Evolutionary conservation across 2,888 invertebrate genomes (phyloP).

Genomic region (Trisateles emortualis): DNA sequence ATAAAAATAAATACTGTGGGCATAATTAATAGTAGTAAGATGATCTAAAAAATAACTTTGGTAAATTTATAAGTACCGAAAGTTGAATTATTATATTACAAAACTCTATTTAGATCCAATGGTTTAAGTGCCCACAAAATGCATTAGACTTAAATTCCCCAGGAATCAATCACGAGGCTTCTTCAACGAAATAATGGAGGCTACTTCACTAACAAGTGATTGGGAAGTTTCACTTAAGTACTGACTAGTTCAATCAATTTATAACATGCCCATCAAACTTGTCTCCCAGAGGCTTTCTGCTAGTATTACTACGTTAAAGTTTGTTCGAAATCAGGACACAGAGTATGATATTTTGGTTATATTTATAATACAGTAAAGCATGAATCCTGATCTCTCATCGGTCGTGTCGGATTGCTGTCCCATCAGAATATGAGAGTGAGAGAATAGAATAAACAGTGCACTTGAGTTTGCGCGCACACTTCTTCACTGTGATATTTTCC

Average conservation of each 20-base stretch:
- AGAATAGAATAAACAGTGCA: too few species aligned
- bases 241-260: conserved; percentile 30
- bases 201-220: conserved; percentile 8
- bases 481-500: too few species aligned
- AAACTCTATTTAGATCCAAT: not conserved
- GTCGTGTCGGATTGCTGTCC: too few species aligned
- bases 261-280: conserved; percentile 11
- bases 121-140: not conserved
- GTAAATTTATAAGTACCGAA: too few species aligned
- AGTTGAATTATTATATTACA: not conserved
- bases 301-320: not conserved
- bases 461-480: too few species aligned
- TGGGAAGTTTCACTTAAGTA: conserved; percentile 15
- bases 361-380: too few species aligned
- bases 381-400: too few species aligned
- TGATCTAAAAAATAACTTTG: too few species aligned
- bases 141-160: not conserved
- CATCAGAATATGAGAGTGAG: too few species aligned
- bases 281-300: conserved; percentile 13
- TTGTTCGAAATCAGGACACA: not conserved
- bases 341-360: too few species aligned
- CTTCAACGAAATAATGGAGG: conserved; percentile 2
- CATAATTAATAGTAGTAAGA: too few species aligned
- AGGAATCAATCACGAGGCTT: conserved; percentile 1
- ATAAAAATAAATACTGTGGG: too few species aligned